Percentiles rank a stretch among this genome's conserved stretches.
These are phyloP conservation scores for Elachura formosa DNA, from an alignment of 2,113 vertebrate species.

Conservation along the genomic window DNA sequence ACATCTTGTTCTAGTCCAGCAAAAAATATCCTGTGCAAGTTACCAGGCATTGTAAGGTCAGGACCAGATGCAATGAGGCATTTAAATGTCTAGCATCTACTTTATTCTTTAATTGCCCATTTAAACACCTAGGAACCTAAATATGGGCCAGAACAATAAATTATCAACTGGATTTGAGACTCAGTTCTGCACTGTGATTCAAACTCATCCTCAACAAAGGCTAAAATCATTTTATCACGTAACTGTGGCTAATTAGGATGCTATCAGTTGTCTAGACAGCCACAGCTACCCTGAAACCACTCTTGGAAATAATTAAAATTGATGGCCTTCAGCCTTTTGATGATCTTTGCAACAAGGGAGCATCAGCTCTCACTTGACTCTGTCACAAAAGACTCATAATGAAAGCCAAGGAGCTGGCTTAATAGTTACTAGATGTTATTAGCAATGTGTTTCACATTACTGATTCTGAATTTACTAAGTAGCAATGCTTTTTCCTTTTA, in stretches of 20 bases:
- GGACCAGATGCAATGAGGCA: neutral
- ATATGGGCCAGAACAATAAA: neutral
- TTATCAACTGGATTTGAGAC: neutral
- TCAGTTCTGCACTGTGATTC: neutral
- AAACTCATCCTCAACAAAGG: neutral
- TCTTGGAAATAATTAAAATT: constrained; percentile 5
- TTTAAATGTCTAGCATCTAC: neutral
- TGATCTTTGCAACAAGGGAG: neutral
- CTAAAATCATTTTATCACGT: neutral
- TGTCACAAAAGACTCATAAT: neutral
- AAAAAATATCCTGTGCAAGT: neutral
- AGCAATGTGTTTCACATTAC: neutral
- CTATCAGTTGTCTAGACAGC: neutral
- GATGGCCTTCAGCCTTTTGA: neutral
- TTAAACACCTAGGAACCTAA: neutral
- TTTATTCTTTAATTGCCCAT: neutral
- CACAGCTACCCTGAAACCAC: neutral
- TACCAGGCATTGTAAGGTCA: neutral
- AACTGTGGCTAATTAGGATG: neutral
- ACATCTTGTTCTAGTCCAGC: neutral
- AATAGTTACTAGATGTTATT: neutral
- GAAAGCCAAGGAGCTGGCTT: neutral
- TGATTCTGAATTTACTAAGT: neutral
- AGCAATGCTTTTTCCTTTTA: neutral
- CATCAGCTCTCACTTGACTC: neutral